Conservation (phyloP, 2,113 vertebrate genomes). For the Eudyptes chrysolophus region DNA sequence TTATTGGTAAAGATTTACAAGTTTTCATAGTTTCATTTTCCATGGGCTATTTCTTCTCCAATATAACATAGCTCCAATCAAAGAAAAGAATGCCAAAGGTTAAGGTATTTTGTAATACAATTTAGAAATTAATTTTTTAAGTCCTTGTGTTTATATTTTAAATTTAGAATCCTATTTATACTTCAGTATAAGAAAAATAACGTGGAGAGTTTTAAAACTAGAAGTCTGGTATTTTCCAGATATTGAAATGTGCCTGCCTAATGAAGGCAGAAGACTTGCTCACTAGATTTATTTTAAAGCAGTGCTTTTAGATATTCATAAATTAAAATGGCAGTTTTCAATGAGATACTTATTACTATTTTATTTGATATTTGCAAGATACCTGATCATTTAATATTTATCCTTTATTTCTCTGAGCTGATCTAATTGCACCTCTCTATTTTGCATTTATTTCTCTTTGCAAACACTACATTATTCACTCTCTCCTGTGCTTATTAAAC, state of each 20-base stretch:
- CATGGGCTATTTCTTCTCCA: constrained; percentile 51
- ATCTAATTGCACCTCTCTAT: constrained; percentile 79
- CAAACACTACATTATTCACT: constrained; percentile 80
- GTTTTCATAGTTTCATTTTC: constrained; percentile 63
- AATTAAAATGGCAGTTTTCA: constrained; percentile 53
- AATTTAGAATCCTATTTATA: neutral
- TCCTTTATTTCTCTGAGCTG: constrained; percentile 72
- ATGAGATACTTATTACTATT: constrained; percentile 43
- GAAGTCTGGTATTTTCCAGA: constrained; percentile 28
- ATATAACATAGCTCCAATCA: constrained; percentile 14
- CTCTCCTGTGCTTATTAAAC: constrained; percentile 82
- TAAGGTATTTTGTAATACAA: constrained; percentile 21
- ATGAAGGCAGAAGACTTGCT: constrained; percentile 34
- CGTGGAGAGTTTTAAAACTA: neutral
- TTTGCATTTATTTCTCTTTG: constrained; percentile 82
- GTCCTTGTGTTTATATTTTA: neutral
- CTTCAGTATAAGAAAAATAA: neutral
- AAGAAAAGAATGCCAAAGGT: constrained; percentile 44
- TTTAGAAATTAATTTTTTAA: neutral
- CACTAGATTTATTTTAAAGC: constrained; percentile 54
- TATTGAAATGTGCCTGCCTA: constrained; percentile 41
- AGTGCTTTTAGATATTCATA: constrained; percentile 35
- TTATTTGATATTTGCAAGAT: constrained; percentile 69
- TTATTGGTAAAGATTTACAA: constrained; percentile 63
- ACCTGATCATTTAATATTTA: constrained; percentile 73